Conservation (phyloP, 1,140 invertebrate species). For the Conus betulinus region DNA sequence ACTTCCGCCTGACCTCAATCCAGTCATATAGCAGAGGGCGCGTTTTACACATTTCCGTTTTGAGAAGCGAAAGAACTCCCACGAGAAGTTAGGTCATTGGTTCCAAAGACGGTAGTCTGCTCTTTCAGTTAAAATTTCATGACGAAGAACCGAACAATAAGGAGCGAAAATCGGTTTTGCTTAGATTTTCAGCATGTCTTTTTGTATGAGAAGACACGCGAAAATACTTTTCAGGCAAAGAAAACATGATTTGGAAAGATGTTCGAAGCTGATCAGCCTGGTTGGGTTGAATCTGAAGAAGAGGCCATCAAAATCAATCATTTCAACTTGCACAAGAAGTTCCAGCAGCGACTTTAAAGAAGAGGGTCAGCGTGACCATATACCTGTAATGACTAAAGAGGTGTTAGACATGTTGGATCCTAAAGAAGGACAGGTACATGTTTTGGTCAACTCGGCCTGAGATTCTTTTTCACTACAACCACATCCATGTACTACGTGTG, state of each 20-base stretch:
- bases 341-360: background rate
- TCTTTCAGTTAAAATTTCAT: background rate
- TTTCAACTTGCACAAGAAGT: background rate
- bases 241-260: background rate
- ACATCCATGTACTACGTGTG: background rate
- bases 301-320: background rate
- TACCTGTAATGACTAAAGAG: slow-evolving; percentile 64
- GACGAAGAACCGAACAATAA: background rate
- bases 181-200: slow-evolving; percentile 14
- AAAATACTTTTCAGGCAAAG: slow-evolving; percentile 1
- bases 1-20: slow-evolving; percentile 48
- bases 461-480: too few relatives aligned
- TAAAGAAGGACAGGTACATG: slow-evolving; percentile 51
- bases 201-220: background rate
- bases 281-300: too few relatives aligned
- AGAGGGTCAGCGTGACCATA: slow-evolving; percentile 43
- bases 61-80: background rate
- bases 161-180: background rate
- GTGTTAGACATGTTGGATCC: slow-evolving; percentile 54
- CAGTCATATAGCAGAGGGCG: slow-evolving; percentile 36
- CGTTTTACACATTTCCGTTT: slow-evolving; percentile 27
- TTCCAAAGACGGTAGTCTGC: background rate
- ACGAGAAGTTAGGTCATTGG: background rate
- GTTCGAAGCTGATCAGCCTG: background rate
- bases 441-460: too few relatives aligned